Evolutionary conservation across 2,888 invertebrate genomes (phyloP), one percentile per base, ranked within the genome.

Genomic region (Stegana nigrithorax): DNA sequence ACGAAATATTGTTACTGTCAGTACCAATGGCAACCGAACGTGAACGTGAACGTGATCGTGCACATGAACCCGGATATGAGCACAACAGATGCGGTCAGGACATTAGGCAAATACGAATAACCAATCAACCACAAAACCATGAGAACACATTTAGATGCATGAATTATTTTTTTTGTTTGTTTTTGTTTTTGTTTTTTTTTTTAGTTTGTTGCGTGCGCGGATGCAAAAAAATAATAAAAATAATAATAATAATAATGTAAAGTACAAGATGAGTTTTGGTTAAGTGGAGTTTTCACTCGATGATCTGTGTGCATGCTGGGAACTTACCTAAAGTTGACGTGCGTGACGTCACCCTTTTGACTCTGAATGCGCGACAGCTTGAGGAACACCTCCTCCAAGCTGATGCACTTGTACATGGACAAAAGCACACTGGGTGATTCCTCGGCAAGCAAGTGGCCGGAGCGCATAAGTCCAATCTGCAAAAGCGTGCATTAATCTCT

Each of bases 381-480:
- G 62, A 97, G 88, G 87, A 97, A 97, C 2, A 97, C 96, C 74
- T 96, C 96, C 85, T 97, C 97, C 5, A 97, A 87, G 12, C 93
- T 92, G 67, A 91, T 89, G 83, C 94, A 94, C 80, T 90, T 91
- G 87, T 95, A 95, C 89, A 93, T 92, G 53, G 92, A 89, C 55
- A 97, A 88, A 45, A 97, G 88, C 12, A 91, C 91, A 70, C 92
- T 91, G 0, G 97, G 97, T 12, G 92, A 93, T 84, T 96, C 93
- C 87, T 97, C 97, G 1, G 97, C 97, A 75, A 97, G 86, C 55
- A 97, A 88, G 60, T 93, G 89, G 0, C 97, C 97, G 81, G 93
- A 94, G 68, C 97, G 88, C 97, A 97, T 97, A 72, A 97, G 87
- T 65, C 97, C 97, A 83, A 97, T 97, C 96, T 96, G 85, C 2